These are phyloP conservation scores for Sminthopsis crassicaudata DNA, from an alignment of 2,113 vertebrate species.

Conservation along the genomic window DNA sequence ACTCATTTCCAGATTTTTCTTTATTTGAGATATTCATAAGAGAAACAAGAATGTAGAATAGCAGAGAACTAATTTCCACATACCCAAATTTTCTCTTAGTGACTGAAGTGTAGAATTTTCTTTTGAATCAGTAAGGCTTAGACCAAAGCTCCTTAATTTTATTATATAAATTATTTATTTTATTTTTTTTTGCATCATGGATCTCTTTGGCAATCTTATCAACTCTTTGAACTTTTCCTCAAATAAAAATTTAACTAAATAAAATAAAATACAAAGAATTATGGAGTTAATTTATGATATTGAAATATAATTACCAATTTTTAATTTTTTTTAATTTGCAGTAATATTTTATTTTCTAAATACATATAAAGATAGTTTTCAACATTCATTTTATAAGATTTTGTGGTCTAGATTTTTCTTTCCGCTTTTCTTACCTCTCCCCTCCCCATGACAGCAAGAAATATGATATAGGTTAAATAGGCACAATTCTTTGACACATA, in stretches of 20 bases:
- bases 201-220: not conserved
- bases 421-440: no score
- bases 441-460: no score
- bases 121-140: not conserved
- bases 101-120: not conserved
- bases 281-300: not conserved
- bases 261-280: not conserved
- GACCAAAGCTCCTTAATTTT: not conserved
- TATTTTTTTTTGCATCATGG: not conserved
- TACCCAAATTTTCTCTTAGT: not conserved
- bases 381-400: no score
- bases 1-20: slow-evolving; percentile 29
- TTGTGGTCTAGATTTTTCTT: no score
- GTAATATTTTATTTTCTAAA: no score
- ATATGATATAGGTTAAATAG: no score
- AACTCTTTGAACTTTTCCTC: not conserved
- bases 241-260: not conserved
- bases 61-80: not conserved
- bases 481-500: no score
- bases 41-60: slow-evolving; percentile 6
- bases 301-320: not conserved
- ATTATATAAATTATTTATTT: not conserved
- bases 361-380: no score
- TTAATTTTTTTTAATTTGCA: no score
- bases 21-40: not conserved